These are phyloP conservation scores for Stenodera caucasica DNA, from an alignment of 2,888 invertebrate genomes.

Conservation along the genomic window DNA sequence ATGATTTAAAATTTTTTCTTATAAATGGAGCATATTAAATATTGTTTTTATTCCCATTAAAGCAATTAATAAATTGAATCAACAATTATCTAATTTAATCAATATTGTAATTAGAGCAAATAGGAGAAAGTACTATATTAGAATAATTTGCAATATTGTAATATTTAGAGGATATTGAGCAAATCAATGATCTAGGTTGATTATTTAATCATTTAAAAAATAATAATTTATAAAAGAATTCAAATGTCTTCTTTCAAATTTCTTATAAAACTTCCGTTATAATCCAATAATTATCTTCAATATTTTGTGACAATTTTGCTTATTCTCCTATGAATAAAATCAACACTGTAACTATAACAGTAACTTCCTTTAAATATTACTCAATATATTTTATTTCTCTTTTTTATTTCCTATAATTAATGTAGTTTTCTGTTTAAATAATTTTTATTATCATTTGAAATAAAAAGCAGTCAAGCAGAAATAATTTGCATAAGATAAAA, in stretches of 20 bases:
- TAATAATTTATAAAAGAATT: no score
- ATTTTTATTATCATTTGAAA: no score
- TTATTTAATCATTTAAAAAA: background rate
- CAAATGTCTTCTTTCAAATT: no score
- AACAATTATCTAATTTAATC: background rate
- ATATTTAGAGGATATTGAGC: background rate
- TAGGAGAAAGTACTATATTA: background rate
- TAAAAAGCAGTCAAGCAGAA: background rate
- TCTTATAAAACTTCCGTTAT: no score
- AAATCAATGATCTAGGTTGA: background rate
- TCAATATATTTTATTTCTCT: background rate
- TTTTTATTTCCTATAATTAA: background rate
- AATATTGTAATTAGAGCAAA: background rate
- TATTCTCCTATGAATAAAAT: background rate
- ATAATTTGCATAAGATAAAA: background rate
- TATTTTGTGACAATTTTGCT: no score
- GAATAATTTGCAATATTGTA: background rate
- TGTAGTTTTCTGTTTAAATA: background rate
- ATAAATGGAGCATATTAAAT: background rate
- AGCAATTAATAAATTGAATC: background rate
- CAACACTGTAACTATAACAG: no score
- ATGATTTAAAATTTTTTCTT: background rate
- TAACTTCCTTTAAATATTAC: background rate
- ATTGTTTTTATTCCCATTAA: no score
- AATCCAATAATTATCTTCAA: no score